Base-by-base conservation (phyloP, 2,888 invertebrate species). In the Cosmorhoe ocellata region DNA sequence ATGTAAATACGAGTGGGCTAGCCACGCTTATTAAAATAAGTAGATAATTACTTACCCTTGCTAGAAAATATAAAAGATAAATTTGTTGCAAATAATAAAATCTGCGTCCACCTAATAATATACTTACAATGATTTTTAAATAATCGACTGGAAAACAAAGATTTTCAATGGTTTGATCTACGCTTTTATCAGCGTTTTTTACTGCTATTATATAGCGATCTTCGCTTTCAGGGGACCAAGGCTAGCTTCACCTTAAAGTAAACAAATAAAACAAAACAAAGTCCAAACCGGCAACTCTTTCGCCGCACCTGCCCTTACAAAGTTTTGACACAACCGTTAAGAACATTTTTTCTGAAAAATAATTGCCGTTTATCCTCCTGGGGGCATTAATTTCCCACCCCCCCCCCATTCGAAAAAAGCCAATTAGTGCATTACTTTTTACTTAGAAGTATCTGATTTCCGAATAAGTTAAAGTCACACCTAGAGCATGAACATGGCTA, bases 351-450 rank as follows among this genome's bases (percentile, higher is more conserved):
- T 68, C 61, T 58, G 74, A 74, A 81, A 83, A 88, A 89, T 84
- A 84, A 87, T 83, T 79, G 77, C 77, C 69, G 63, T 80, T 88
- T 82, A 87, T 83, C 79, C 82, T 78, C 81, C 70, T 59, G 74
- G 61, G 77, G 75, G 81, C 79, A 85, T 84, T 86, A 79, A 83
- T 85, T 84, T 81, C 78, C 84, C 81, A 79, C 84, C 82, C 79
- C 71, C 84, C 82, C 79, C 71, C 76, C 76, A 83, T 82, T 76
- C 73, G 71, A 79, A 85, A 84, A 80, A 80, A 66, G 64, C 77
- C 81, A 86, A 85, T 84, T 86, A 83, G 79, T 79, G 75, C 78
- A 81, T 84, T 81, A 78, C 76, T 79, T 79, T 74, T 72, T 71
- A 76, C 72, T 79, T 72, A 68, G 66, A 64, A 64, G 63, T 56